phyloP scores from a whole-genome alignment of 2,797 vertebrate species.

The Ambastaia sidthimunki region DNA sequence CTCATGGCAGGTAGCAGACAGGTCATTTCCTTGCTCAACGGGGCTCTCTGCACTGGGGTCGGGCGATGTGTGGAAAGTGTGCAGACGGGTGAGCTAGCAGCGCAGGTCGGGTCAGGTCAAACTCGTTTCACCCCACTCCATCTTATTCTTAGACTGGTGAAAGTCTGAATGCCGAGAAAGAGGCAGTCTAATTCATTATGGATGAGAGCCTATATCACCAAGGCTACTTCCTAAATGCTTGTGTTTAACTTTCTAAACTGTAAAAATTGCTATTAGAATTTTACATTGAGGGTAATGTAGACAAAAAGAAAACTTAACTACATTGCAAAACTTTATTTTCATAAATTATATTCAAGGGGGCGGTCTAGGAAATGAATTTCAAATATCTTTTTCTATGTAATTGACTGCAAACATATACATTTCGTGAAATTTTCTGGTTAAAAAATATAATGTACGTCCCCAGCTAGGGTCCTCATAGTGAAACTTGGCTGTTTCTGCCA shows the following conservation, averaged over 20 bases:
- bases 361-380: too few species aligned
- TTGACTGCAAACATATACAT: too few species aligned
- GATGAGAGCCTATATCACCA: background rate
- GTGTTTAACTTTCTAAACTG: background rate
- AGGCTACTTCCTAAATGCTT: background rate
- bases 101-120: constrained; percentile 36
- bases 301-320: background rate
- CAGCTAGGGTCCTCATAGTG: too few species aligned
- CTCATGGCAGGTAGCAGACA: constrained; percentile 36
- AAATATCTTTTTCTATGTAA: too few species aligned
- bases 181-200: background rate
- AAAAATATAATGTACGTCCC: too few species aligned
- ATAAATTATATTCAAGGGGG: too few species aligned
- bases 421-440: too few species aligned
- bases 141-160: constrained; percentile 12
- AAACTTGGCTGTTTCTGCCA: too few species aligned
- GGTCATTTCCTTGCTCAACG: constrained; percentile 24
- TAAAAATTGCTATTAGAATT: background rate
- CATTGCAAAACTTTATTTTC: background rate
- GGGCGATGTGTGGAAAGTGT: background rate
- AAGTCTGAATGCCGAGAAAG: background rate
- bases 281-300: background rate
- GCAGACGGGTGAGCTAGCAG: background rate
- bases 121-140: constrained; percentile 15
- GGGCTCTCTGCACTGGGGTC: background rate